phyloP scores from a whole-genome alignment of 2,888 invertebrate species.

The Gryllus longicercus region DNA sequence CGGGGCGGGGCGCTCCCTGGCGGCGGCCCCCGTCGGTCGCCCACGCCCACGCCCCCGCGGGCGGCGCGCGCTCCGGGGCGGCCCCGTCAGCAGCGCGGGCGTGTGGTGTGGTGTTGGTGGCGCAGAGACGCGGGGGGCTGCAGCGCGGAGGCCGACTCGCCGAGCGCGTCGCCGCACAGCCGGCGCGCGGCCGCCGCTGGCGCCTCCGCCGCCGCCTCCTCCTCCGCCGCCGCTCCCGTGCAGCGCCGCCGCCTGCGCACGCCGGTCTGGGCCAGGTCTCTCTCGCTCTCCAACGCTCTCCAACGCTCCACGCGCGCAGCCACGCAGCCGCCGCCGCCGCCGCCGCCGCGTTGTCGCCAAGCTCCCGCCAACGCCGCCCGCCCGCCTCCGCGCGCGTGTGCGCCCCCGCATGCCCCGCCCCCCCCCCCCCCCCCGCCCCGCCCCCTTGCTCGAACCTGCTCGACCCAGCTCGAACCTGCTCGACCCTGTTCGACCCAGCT shows the following conservation, averaged over 20 bases:
- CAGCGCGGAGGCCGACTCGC: conserved; percentile 45
- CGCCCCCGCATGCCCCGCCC: conserved; percentile 91
- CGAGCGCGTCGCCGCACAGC: conserved; percentile 50
- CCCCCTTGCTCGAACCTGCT: conserved; percentile 93
- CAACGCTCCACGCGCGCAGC: background rate
- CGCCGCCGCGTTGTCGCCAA: background rate
- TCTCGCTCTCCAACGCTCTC: conserved; percentile 4
- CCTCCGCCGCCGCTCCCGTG: conserved; percentile 53
- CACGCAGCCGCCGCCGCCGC: background rate
- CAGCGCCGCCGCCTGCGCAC: conserved; percentile 74
- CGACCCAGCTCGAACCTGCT: background rate
- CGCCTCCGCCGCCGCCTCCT: conserved; percentile 64
- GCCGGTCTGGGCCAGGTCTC: conserved; percentile 75
- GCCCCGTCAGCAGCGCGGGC: background rate
- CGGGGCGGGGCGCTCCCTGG: background rate
- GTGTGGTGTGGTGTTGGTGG: background rate
- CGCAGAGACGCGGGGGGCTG: conserved; percentile 44
- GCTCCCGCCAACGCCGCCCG: conserved; percentile 52
- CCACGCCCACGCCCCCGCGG: background rate
- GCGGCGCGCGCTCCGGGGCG: background rate
- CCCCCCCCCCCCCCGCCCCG: conserved; percentile 93
- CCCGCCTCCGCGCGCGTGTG: conserved; percentile 93
- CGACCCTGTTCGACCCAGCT: too few relatives aligned
- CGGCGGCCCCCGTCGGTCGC: background rate
- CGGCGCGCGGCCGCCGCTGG: conserved; percentile 69